A percentile compares a stretch with the other conserved stretches of the same genome.
Conservation (phyloP, 2,888 invertebrate genomes). For the Macropis europaea region DNA sequence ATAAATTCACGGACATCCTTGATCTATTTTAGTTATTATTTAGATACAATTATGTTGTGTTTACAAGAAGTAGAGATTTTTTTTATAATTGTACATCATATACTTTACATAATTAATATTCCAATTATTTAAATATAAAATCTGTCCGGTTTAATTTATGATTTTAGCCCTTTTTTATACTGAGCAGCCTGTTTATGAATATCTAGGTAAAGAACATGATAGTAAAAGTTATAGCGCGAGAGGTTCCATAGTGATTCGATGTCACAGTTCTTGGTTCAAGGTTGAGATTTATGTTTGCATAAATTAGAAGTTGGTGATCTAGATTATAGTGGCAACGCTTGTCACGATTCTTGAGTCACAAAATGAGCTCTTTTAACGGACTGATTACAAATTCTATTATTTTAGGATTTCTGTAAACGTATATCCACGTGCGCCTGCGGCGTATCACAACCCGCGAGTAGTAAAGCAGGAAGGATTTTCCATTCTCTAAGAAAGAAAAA, state of each 20-base stretch:
- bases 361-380: not conserved
- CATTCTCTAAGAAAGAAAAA: too few relatives aligned
- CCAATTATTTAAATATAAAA: not conserved
- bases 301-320: slow-evolving; percentile 26
- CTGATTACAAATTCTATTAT: not conserved
- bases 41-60: slow-evolving; percentile 12
- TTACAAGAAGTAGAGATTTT: slow-evolving; percentile 6
- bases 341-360: not conserved
- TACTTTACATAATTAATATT: not conserved
- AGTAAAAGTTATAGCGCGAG: slow-evolving; percentile 12
- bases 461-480: too few relatives aligned
- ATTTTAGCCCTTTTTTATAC: not conserved
- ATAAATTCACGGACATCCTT: slow-evolving; percentile 27
- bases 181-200: not conserved
- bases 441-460: too few relatives aligned
- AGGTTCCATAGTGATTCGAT: slow-evolving; percentile 16
- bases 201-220: slow-evolving; percentile 1
- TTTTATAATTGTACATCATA: slow-evolving; percentile 10
- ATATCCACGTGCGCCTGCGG: too few relatives aligned
- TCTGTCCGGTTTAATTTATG: not conserved
- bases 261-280: not conserved
- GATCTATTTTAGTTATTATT: slow-evolving; percentile 31
- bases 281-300: slow-evolving; percentile 36
- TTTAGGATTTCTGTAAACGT: too few relatives aligned
- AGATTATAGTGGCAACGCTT: not conserved